Evolutionary conservation across 2,113 vertebrate species (phyloP), one percentile per base, ranked within the genome.

Genomic region (Gila orcuttii): DNA sequence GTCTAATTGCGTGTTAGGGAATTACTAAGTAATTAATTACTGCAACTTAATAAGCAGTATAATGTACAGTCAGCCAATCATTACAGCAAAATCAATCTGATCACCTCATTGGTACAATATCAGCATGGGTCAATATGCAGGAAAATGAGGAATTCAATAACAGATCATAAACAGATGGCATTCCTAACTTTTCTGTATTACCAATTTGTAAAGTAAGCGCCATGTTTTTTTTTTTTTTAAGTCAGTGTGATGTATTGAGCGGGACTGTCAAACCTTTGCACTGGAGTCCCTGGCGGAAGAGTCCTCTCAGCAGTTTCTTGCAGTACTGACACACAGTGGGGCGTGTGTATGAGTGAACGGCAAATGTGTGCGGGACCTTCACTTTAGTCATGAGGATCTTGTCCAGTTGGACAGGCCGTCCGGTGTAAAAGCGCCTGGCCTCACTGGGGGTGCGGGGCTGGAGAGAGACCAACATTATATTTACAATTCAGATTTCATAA

Each of bases 251-350:
- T 21, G 60, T 74, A 62, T 71, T n/a, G 28, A 2, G 71, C 5
- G 47, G 31, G 8, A 6, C 6, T 1, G 6, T 0, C 91, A 90
- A 82, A 97, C 97, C 97, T 95, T 97, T 97, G 93, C 97, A 97
- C 92, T 97, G 97, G 0, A 97, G 94, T 25, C 97, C 97, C 86
- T 97, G 97, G 45, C 97, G 94, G 89, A 97, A 97, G 19, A 97
- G 94, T 1, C 97, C 97, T 57, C 96, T 93, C 3, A 97, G 96
- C 15, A 97, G 95, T 81, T 96, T 95, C 92, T 97, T 97, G 93
- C 97, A 97, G 90, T 93, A 97, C 93, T 97, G 97, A 90, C 97
- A 97, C 87, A 97, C 97, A 0, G 97, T 97, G 66, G 97, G 97
- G 0, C 97, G 93, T 0, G 96, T 97, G 91, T 97, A 97, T 6